Evolutionary conservation across 2,797 vertebrate species (phyloP).

Genomic region (Sebastes hopkinsi): DNA sequence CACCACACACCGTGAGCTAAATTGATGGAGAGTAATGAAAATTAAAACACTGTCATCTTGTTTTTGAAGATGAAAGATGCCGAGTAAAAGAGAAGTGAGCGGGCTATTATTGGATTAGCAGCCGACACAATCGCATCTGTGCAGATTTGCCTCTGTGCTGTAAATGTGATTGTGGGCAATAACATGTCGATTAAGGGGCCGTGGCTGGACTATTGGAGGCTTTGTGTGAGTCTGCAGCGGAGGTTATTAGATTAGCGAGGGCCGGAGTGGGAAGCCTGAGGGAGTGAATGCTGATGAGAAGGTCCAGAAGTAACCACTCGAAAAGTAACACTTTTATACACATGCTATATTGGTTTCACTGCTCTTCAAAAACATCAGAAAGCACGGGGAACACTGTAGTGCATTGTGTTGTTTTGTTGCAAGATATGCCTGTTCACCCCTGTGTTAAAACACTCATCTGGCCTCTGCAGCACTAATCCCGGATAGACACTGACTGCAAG

Average conservation of each 20-base stretch:
- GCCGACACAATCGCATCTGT: conserved; percentile 92
- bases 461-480: neutral
- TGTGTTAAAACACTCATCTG: neutral
- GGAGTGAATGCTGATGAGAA: conserved; percentile 73
- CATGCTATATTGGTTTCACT: conserved; percentile 13
- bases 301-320: conserved; percentile 37
- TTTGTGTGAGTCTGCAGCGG: conserved; percentile 92
- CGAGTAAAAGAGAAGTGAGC: conserved; percentile 84
- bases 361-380: neutral
- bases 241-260: conserved; percentile 87
- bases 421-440: neutral
- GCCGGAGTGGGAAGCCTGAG: conserved; percentile 73
- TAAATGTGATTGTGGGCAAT: conserved; percentile 97
- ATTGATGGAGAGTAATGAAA: conserved; percentile 76
- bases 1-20: conserved; percentile 55
- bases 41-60: conserved; percentile 86
- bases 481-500: neutral
- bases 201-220: conserved; percentile 89
- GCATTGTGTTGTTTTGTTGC: neutral
- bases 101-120: conserved; percentile 91
- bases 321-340: conserved; percentile 47
- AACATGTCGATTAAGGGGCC: conserved; percentile 93
- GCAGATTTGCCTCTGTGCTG: conserved; percentile 94
- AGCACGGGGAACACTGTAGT: too few species aligned
- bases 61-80: conserved; percentile 86